phyloP scores from a whole-genome alignment of 2,797 vertebrate genomes.

The Sylvilagus floridanus region DNA sequence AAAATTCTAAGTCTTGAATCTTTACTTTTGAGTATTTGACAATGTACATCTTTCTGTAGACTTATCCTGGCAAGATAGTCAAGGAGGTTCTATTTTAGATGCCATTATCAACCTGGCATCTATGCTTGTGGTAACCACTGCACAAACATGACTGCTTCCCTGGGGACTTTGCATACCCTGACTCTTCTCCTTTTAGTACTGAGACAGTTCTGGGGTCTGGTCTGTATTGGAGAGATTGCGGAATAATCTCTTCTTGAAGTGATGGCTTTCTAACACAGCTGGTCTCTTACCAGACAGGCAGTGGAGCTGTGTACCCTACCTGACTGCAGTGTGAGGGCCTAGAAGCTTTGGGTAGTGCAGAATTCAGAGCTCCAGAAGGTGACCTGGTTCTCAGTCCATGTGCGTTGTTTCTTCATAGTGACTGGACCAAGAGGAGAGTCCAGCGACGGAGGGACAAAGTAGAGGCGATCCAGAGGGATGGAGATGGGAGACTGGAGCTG shows the following conservation, averaged over 20 bases:
- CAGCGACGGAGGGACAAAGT: neutral
- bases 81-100: neutral
- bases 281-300: neutral
- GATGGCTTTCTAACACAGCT: neutral
- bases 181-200: neutral
- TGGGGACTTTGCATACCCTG: neutral
- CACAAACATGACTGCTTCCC: neutral
- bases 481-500: neutral
- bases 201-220: neutral
- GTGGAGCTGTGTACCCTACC: neutral
- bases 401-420: neutral
- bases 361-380: neutral
- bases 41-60: neutral
- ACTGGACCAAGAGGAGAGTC: neutral
- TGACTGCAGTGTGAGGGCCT: neutral
- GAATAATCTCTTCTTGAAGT: neutral
- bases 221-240: neutral
- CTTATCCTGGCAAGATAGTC: neutral
- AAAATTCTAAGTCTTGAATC: constrained; percentile 1
- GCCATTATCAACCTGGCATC: neutral
- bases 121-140: too few species aligned
- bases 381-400: neutral
- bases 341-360: neutral
- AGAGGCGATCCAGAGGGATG: neutral
- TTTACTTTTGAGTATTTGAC: neutral